phyloP scores from a whole-genome alignment of 2,113 vertebrate species.

The Dromaius novaehollandiae region DNA sequence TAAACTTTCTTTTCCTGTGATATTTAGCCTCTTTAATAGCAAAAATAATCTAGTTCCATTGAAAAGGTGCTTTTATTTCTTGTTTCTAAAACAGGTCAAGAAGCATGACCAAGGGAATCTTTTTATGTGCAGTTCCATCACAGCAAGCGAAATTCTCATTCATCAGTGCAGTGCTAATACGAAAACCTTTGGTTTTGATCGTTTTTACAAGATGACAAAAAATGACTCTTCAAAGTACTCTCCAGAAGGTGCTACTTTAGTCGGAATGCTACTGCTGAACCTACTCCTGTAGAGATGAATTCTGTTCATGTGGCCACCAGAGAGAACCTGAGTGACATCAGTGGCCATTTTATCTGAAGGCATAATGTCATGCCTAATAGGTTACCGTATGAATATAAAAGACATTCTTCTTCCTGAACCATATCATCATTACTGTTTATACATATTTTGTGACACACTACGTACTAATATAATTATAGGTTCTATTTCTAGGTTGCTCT shows the following conservation, averaged over 20 bases:
- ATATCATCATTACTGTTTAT: conserved; percentile 58
- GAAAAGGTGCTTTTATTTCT: conserved; percentile 36
- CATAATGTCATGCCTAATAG: conserved; percentile 44
- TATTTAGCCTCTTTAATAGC: conserved; percentile 30
- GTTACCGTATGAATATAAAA: conserved; percentile 54
- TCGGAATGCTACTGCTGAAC: conserved; percentile 44
- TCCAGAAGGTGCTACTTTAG: conserved; percentile 53
- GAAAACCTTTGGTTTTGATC: conserved; percentile 58
- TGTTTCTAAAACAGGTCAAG: conserved; percentile 53
- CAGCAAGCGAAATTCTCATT: conserved; percentile 49
- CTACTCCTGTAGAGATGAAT: conserved; percentile 47
- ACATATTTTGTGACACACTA: conserved; percentile 49
- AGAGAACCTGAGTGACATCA: conserved; percentile 39
- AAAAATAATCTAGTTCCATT: conserved; percentile 39
- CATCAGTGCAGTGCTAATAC: background rate
- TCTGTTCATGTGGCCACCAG: conserved; percentile 20
- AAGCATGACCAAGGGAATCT: conserved; percentile 26
- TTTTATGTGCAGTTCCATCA: conserved; percentile 54
- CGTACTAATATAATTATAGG: conserved; percentile 52
- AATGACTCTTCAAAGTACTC: conserved; percentile 52
- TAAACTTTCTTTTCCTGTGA: conserved; percentile 32
- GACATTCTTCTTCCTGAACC: background rate
- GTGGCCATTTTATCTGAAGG: conserved; percentile 47
- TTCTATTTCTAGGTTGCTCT: conserved; percentile 46
- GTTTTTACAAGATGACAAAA: conserved; percentile 51